Evolutionary conservation across 2,797 vertebrate species (phyloP).

Genomic region (Xiphophorus birchmanni): DNA sequence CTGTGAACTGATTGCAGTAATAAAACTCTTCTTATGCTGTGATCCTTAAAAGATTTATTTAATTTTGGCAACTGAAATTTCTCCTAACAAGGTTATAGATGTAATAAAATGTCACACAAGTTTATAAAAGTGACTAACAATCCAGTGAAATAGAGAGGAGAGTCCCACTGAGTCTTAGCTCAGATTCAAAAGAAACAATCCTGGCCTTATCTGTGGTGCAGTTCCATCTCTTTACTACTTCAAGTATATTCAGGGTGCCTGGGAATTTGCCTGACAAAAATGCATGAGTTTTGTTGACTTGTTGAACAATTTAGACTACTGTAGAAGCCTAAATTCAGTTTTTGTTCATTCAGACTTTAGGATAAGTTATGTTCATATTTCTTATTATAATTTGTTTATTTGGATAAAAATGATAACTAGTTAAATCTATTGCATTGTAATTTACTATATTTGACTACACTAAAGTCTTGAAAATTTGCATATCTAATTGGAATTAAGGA

Average conservation of each 20-base stretch:
- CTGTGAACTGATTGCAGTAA: not conserved
- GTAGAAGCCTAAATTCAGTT: too few species aligned
- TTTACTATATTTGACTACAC: too few species aligned
- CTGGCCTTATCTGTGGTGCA: not conserved
- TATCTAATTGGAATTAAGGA: too few species aligned
- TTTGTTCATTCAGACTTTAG: too few species aligned
- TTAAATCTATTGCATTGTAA: too few species aligned
- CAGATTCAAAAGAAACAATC: not conserved
- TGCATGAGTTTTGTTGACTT: not conserved
- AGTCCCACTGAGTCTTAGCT: not conserved
- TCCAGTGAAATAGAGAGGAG: not conserved
- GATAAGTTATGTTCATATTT: too few species aligned
- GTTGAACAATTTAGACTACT: not conserved
- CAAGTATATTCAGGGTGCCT: not conserved
- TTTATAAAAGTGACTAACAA: not conserved
- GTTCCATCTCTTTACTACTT: not conserved
- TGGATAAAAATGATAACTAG: too few species aligned
- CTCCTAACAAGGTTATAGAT: not conserved
- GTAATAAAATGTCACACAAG: not conserved
- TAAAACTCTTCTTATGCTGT: not conserved
- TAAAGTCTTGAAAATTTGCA: too few species aligned
- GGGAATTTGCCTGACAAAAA: not conserved
- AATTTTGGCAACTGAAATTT: not conserved
- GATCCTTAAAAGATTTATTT: conserved; percentile 1
- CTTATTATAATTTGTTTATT: too few species aligned